Conservation (phyloP, 2,888 invertebrate genomes). For the Acrocera orbiculus region DNA sequence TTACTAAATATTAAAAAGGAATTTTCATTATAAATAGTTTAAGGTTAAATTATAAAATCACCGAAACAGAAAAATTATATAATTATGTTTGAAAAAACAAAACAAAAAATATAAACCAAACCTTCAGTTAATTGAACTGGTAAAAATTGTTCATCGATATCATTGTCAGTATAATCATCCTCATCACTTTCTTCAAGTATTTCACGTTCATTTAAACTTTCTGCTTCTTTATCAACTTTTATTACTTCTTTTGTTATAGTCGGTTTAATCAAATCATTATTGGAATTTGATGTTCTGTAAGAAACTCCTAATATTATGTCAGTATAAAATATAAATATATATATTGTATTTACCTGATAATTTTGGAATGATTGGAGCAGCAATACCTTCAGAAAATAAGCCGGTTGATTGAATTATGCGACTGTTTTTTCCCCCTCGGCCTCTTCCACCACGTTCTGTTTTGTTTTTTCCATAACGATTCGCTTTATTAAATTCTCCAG, state of each 20-base stretch:
- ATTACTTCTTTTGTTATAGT: slow-evolving; percentile 19
- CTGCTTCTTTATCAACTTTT: slow-evolving; percentile 17
- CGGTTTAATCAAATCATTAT: slow-evolving; percentile 10
- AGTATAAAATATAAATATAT: neutral
- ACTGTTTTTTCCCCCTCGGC: slow-evolving; percentile 16
- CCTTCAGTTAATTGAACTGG: slow-evolving; percentile 26
- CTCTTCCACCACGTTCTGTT: slow-evolving; percentile 10
- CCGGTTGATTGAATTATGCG: slow-evolving; percentile 27
- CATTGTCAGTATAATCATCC: slow-evolving; percentile 17
- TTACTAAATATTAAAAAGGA: slow-evolving; percentile 3
- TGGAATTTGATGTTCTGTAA: too few species aligned
- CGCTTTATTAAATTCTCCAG: too few species aligned
- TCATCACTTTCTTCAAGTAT: slow-evolving; percentile 24
- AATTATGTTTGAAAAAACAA: neutral
- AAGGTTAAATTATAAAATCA: slow-evolving; percentile 1
- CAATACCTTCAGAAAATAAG: slow-evolving; percentile 30
- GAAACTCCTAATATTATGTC: neutral
- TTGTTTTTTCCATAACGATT: too few species aligned
- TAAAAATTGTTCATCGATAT: slow-evolving; percentile 20
- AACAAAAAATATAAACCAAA: slow-evolving; percentile 11
- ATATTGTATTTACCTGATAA: neutral
- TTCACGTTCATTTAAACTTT: slow-evolving; percentile 12
- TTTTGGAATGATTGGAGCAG: slow-evolving; percentile 16
- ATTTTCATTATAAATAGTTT: neutral
- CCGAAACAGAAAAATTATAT: neutral